A percentile compares a stretch with the other conserved stretches of the same genome.
These are phyloP conservation scores for Cetonia aurata DNA, from an alignment of 2,888 invertebrate species.

Conservation along the genomic window DNA sequence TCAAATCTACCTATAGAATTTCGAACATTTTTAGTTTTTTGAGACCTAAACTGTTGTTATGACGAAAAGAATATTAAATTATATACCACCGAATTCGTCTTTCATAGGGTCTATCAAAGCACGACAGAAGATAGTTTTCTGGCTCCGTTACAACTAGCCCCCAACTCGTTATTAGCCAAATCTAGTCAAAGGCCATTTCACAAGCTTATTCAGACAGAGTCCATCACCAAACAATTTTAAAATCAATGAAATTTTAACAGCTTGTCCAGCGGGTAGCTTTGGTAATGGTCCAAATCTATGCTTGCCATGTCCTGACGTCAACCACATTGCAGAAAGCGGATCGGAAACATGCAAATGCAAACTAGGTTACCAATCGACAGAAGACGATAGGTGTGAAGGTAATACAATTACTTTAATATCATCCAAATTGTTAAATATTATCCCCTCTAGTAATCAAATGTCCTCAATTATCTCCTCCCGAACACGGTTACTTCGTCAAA, in stretches of 20 bases:
- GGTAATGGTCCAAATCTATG: slow-evolving; percentile 70
- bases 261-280: slow-evolving; percentile 76
- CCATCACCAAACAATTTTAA: slow-evolving; percentile 2
- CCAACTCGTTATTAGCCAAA: too few species aligned
- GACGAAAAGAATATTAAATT: too few species aligned
- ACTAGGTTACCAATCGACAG: slow-evolving; percentile 69
- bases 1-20: too few species aligned
- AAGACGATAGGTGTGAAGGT: slow-evolving; percentile 72
- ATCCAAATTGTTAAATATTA: background rate
- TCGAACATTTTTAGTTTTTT: too few species aligned
- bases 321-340: slow-evolving; percentile 71
- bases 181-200: too few species aligned
- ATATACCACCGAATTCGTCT: too few species aligned
- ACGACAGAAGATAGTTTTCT: too few species aligned
- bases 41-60: too few species aligned
- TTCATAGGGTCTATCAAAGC: too few species aligned
- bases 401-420: slow-evolving; percentile 34
- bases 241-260: slow-evolving; percentile 62
- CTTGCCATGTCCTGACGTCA: slow-evolving; percentile 73
- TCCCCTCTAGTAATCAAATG: slow-evolving; percentile 70
- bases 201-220: too few species aligned
- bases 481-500: slow-evolving; percentile 77
- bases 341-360: slow-evolving; percentile 74
- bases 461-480: slow-evolving; percentile 71
- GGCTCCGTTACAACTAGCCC: too few species aligned